Conservation (phyloP, 2,888 invertebrate genomes). For the Trissolcus japonicus region DNA sequence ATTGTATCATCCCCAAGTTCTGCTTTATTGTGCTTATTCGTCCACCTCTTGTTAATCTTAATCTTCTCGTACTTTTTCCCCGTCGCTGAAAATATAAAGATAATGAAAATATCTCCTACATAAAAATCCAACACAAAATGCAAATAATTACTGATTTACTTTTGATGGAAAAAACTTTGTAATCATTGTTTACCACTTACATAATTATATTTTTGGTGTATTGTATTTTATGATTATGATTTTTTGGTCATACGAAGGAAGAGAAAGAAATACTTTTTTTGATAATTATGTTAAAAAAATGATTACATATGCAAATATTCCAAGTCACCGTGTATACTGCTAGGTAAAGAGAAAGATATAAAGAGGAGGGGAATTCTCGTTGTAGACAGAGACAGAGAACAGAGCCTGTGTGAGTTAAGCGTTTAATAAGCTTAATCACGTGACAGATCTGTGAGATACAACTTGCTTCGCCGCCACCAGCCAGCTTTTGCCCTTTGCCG, state of each 20-base stretch:
- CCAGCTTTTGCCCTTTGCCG: constrained; percentile 55
- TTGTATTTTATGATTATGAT: no score
- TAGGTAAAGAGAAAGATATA: constrained; percentile 40
- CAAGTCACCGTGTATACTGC: constrained; percentile 49
- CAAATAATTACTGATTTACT: no score
- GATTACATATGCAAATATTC: constrained; percentile 8
- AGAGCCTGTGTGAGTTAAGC: constrained; percentile 74
- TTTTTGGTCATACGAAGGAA: no score
- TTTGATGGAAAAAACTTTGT: no score
- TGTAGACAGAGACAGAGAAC: constrained; percentile 59
- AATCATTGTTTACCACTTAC: no score
- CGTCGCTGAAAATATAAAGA: no score
- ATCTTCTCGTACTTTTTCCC: background rate
- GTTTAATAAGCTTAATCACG: constrained; percentile 77
- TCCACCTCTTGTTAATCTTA: background rate
- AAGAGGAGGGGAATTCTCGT: constrained; percentile 53
- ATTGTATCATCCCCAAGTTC: constrained; percentile 29
- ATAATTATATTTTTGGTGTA: no score
- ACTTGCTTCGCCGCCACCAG: constrained; percentile 73
- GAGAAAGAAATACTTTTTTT: no score
- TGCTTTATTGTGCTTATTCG: constrained; percentile 24
- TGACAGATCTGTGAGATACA: constrained; percentile 77
- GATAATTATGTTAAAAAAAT: no score
- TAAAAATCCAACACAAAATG: no score
- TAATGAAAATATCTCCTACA: no score